Base-by-base conservation (phyloP, 2,888 invertebrate species). In the Harpalus rufipes region DNA sequence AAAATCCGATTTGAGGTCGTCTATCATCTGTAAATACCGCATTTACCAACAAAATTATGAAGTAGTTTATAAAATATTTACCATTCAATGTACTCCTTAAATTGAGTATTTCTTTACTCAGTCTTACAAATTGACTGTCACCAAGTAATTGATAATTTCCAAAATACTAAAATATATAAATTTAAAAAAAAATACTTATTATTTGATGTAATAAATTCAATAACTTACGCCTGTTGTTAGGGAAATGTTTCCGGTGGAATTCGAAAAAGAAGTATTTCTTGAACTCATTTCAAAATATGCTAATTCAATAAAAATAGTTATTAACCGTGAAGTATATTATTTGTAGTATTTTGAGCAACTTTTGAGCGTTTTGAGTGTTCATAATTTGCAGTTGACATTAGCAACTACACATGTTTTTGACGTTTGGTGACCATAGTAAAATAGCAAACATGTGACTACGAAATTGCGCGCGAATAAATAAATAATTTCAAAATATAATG, bases 51-150 rank as follows among this genome's bases (percentile, higher is more conserved):
- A 51, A 4, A 51, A 1, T 12, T 12, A 44, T 12, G 2, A 51
- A 4, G 0, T 10, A 51, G 12, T 51, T 8, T 12, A 7, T 51
- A 10, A 51, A 5, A 51, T 12, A 12, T 51, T 32, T 74, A 74
- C 72, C 72, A 18, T 41, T 41, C 8, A 44, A 16, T 10, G 44
- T 74, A 44, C 16, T 41, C 16, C 44, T 44, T 12, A 74, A 44
- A 10, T 44, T 18, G 2, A 74, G 14, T 41, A 74, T 74, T 44
- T 74, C 72, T 14, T 41, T 41, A 12, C 44, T 44, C 12, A 74
- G 44, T 16, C 72, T 74, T 18, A 74, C 72, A 74, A 74, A 74
- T 16, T 74, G 72, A 41, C 72, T 74, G 16, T 74, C 72, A 44
- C 72, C 72, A 16, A 74, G 72, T 1, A 74, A 51, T 14, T 74